These are phyloP conservation scores for Mormyrus proboscirostris DNA, from an alignment of 2,797 vertebrate species.

Conservation along the genomic window DNA sequence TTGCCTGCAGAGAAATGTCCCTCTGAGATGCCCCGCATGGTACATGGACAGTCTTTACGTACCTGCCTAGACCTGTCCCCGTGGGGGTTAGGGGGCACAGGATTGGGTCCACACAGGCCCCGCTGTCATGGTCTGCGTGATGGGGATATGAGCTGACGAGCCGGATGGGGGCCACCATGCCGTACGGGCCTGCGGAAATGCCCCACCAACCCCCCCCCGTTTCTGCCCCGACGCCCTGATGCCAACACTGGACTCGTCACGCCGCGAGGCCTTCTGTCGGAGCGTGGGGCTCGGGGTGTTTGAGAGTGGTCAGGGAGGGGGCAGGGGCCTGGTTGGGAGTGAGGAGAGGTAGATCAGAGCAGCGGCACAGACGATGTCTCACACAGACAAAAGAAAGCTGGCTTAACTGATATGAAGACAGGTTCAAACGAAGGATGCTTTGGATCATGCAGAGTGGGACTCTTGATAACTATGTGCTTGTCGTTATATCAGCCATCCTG, in stretches of 20 bases:
- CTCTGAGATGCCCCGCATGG: background rate
- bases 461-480: background rate
- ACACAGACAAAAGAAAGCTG: background rate
- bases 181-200: background rate
- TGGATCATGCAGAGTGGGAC: background rate
- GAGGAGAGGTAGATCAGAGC: background rate
- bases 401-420: background rate
- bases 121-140: background rate
- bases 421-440: background rate
- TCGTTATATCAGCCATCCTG: background rate
- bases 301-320: background rate
- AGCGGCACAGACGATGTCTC: background rate
- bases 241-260: background rate
- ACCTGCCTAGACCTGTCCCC: background rate
- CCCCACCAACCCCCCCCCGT: background rate
- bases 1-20: background rate
- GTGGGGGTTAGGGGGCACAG: background rate
- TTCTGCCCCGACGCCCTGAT: background rate
- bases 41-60: background rate
- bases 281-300: background rate
- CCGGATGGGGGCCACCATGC: background rate
- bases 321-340: background rate
- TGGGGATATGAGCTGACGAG: slow-evolving; percentile 6
- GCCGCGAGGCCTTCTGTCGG: background rate
- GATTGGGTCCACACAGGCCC: background rate